Evolutionary conservation across 2,888 invertebrate species (phyloP).

Genomic region (Copidosoma aretas): DNA sequence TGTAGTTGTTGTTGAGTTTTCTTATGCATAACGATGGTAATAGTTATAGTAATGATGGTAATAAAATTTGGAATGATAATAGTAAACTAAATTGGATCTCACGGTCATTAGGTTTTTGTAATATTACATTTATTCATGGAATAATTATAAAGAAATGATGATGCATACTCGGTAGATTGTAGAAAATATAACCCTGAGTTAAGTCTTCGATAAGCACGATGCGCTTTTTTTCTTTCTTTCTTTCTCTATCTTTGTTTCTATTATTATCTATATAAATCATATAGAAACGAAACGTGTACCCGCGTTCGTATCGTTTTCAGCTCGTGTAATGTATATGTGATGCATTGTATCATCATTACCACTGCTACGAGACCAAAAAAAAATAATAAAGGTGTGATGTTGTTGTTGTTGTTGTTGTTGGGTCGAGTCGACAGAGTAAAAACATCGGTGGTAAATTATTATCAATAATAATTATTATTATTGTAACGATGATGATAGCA

Average conservation of each 20-base stretch:
- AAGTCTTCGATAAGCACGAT: slow-evolving; percentile 38
- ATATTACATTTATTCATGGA: slow-evolving; percentile 31
- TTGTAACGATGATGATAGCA: slow-evolving; percentile 58
- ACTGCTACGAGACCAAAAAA: slow-evolving; percentile 19
- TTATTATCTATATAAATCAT: slow-evolving; percentile 8
- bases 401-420: too few relatives aligned
- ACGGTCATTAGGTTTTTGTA: slow-evolving; percentile 18
- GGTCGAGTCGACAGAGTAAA: slow-evolving; percentile 37
- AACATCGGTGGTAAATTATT: slow-evolving; percentile 46
- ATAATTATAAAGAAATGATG: slow-evolving; percentile 35
- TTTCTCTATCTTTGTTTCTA: slow-evolving; percentile 4
- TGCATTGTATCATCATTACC: too few relatives aligned
- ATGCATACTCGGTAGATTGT: slow-evolving; percentile 32
- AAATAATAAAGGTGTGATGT: slow-evolving; percentile 17
- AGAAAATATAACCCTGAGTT: slow-evolving; percentile 35
- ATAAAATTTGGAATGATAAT: background rate
- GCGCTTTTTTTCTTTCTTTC: slow-evolving; percentile 16
- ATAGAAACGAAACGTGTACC: too few relatives aligned
- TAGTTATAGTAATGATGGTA: background rate
- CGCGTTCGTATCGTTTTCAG: too few relatives aligned
- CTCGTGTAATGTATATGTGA: too few relatives aligned
- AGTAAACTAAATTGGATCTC: background rate
- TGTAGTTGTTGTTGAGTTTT: background rate
- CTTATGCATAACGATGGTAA: background rate
- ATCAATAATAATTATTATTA: slow-evolving; percentile 58